Base-by-base conservation (phyloP, 2,888 invertebrate species). In the Drosophila meridiana region DNA sequence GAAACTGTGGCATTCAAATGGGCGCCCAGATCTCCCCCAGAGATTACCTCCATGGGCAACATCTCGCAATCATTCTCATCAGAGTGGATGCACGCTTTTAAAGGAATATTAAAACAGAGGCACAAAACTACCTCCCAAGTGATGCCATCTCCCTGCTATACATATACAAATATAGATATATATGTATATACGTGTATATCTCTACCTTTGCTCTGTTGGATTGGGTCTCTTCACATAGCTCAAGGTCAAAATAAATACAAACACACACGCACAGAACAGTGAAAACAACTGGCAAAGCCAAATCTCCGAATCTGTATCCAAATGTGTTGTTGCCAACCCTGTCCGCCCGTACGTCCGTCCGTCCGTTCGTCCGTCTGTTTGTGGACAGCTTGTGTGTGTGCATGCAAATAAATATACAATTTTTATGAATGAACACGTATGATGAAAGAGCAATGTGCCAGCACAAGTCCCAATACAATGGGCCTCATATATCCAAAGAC, bases 341-440 rank as follows among this genome's bases (percentile, higher is more conserved):
- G 50, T 58, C 43, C 45, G 11, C 3, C 32, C 32, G 20, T 32
- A 8, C 8, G 53, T 56, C 45, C 62, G 52, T 47, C 74, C 58
- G 62, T 66, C 59, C 40, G 47, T 56, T 43, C 63, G 53, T 59
- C 69, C 53, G 62, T 66, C 60, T 55, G 60, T 64, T 76, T 13
- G 43, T 20, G 43, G 56, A 28, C 48, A 65, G 52, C 52, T 63
- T 43, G 47, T 59, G 57, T 71, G 64, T 85, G 63, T 69, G 59
- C 72, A 85, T 85, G 90, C 88, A 87, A 90, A 86, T 87, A 87
- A 87, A 86, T 90, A 86, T 86, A 90, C 55, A 87, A 89, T 83
- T 90, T 90, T 87, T 88, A 87, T 87, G 86, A 87, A 87, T 87
- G 86, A 90, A 90, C 86, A 87, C 90, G 86, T 90, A 79, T 87